Conservation (phyloP, 2,888 invertebrate genomes). For the Drosophila kanekoi region DNA sequence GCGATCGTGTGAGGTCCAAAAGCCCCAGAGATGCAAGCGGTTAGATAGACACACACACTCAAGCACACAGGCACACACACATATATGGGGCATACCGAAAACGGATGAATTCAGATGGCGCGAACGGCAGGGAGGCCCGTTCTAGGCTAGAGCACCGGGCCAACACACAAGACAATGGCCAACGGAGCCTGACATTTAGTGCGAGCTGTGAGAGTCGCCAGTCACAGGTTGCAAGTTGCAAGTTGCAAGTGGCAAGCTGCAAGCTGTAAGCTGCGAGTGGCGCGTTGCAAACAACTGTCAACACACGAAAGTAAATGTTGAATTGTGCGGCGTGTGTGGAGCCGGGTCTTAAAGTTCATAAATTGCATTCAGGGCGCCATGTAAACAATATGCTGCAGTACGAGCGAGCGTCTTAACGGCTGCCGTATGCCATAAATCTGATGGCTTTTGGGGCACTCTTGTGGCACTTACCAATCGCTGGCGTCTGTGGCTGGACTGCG, state of each 20-base stretch:
- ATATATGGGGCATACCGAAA: conserved; percentile 55
- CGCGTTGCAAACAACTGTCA: conserved; percentile 66
- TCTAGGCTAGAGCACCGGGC: conserved; percentile 41
- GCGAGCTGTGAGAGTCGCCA: conserved; percentile 35
- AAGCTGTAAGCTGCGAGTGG: conserved; percentile 22
- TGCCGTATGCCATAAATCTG: conserved; percentile 76
- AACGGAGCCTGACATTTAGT: conserved; percentile 64
- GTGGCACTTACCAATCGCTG: conserved; percentile 67
- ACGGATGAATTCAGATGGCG: conserved; percentile 65
- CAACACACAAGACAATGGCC: conserved; percentile 46
- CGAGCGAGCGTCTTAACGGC: conserved; percentile 58
- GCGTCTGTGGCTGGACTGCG: conserved; percentile 40
- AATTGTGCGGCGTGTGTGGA: conserved; percentile 16
- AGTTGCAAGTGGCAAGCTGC: too few species aligned
- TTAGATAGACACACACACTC: conserved; percentile 29
- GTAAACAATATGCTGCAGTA: conserved; percentile 71
- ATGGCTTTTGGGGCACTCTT: conserved; percentile 45
- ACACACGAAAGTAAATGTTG: conserved; percentile 77
- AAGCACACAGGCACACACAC: conserved; percentile 16
- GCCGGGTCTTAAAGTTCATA: conserved; percentile 70
- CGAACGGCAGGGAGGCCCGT: conserved; percentile 35
- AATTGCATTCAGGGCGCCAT: conserved; percentile 67
- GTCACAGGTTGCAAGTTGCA: conserved; percentile 28
- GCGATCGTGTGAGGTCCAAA: conserved; percentile 71
- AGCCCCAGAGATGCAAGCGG: conserved; percentile 25